Evolutionary conservation across 2,113 vertebrate species (phyloP), one percentile per base, ranked within the genome.

Genomic region (Sclerurus mexicanus): DNA sequence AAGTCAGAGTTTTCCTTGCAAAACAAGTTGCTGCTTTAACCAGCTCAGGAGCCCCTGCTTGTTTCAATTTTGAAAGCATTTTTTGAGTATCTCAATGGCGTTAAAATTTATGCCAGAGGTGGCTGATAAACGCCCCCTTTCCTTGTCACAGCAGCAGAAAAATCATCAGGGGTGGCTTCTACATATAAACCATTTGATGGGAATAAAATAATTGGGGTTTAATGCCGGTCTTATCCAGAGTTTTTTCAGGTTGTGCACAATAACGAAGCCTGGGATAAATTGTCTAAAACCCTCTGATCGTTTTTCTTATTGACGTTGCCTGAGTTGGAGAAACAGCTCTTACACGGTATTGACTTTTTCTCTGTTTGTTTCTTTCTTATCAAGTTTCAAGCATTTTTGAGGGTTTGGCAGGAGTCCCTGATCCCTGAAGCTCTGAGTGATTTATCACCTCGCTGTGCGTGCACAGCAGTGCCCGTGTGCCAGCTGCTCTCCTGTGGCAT

Each of bases 341-440:
- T 74, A 39, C 30, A 8, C 1, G 66, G 37, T 63, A 81, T 84
- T 62, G 87, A 90, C 75, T 96, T 73, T 78, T 81, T 91, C 66
- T 94, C 93, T 95, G 69, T 94, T 93, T 95, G 19, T 93, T 89
- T 84, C 71, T 92, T 95, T 85, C 95, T 97, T 94, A 95, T 93
- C 97, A 87, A 88, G 75, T 91, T 93, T 95, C 92, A 86, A 50
- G n/a, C 50, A 73, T 96, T 97, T 96, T 91, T 95, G 89, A 93
- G 93, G 94, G 47, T 94, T 97, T 97, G 96, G 95, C 96, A 94
- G 64, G 62, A 67, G 21, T 95, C 93, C 77, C 69, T 96, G 18
- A 77, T 87, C 93, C 95, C 93, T 68, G 93, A 21, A 97, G 94
- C 88, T 58, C 21, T 44, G 33, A 31, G 7, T 94, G 92, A 97